phyloP scores from a whole-genome alignment of 2,113 vertebrate genomes.

The Microcebus griseorufus region DNA sequence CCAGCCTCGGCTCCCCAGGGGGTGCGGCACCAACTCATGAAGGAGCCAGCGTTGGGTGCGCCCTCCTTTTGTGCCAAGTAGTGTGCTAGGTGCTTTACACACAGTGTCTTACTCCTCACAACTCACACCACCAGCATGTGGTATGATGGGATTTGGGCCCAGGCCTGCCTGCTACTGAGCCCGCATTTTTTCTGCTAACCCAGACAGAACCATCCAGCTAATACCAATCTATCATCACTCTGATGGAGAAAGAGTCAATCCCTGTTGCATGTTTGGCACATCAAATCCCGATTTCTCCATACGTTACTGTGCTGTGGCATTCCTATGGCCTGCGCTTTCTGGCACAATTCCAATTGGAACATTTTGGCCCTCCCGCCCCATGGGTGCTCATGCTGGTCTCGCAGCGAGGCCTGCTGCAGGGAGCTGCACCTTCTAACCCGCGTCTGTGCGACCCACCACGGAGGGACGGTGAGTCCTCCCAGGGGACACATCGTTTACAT shows the following conservation, averaged over 20 bases:
- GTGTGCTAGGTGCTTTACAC: background rate
- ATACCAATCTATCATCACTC: background rate
- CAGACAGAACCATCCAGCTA: background rate
- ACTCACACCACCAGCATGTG: background rate
- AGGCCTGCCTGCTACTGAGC: background rate
- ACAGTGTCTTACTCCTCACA: background rate
- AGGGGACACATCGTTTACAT: fast-evolving
- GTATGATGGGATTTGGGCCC: background rate
- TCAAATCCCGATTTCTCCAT: background rate
- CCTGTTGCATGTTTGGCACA: background rate
- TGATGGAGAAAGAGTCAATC: background rate
- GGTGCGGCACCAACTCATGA: background rate
- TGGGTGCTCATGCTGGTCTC: background rate
- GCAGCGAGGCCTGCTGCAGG: background rate
- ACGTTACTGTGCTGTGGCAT: background rate
- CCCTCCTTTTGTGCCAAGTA: background rate
- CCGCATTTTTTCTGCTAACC: background rate
- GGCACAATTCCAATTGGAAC: background rate
- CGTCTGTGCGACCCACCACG: fast-evolving
- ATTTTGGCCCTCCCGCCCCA: background rate
- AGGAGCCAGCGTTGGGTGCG: fast-evolving
- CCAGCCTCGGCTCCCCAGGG: background rate
- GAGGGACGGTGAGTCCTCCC: no score
- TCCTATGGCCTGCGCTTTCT: background rate
- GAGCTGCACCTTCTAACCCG: background rate